Conservation (phyloP, 2,113 vertebrate genomes). For the Varanus komodoensis region DNA sequence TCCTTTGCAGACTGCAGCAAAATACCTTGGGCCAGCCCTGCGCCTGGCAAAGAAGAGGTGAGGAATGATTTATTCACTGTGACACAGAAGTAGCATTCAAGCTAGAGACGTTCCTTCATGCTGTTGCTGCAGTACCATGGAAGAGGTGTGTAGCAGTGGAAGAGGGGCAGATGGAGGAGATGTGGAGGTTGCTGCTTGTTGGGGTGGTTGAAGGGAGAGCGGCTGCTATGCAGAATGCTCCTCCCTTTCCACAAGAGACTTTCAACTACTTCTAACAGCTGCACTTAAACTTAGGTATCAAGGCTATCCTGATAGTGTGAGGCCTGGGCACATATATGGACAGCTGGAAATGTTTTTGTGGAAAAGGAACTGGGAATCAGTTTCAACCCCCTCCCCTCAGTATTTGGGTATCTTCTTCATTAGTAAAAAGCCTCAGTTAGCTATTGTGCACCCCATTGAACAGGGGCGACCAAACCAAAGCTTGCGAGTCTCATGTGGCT, state of each 20-base stretch:
- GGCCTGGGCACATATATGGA: not conserved
- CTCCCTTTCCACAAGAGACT: not conserved
- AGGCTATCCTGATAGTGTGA: not conserved
- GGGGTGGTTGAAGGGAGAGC: not conserved
- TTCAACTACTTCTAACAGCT: not conserved
- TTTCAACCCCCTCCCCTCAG: too few relatives aligned
- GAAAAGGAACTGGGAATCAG: not conserved
- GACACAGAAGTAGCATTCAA: not conserved
- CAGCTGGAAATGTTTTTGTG: not conserved
- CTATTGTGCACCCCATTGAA: too few relatives aligned
- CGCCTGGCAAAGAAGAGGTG: not conserved
- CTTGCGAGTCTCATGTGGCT: too few relatives aligned
- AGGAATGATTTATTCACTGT: not conserved
- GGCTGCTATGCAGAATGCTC: not conserved
- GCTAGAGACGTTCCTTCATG: too few relatives aligned
- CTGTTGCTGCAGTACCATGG: not conserved
- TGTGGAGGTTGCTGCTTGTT: not conserved
- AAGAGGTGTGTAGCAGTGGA: not conserved
- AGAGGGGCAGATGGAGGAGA: not conserved
- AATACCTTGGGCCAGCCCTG: too few relatives aligned
- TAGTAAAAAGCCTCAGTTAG: not conserved
- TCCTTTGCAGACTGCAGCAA: too few relatives aligned
- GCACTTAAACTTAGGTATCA: not conserved
- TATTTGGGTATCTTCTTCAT: not conserved
- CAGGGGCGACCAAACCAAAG: too few relatives aligned